A percentile compares a stretch with the other conserved stretches of the same genome.
Conservation (phyloP, 2,797 vertebrate genomes). For the Danio choprae region DNA sequence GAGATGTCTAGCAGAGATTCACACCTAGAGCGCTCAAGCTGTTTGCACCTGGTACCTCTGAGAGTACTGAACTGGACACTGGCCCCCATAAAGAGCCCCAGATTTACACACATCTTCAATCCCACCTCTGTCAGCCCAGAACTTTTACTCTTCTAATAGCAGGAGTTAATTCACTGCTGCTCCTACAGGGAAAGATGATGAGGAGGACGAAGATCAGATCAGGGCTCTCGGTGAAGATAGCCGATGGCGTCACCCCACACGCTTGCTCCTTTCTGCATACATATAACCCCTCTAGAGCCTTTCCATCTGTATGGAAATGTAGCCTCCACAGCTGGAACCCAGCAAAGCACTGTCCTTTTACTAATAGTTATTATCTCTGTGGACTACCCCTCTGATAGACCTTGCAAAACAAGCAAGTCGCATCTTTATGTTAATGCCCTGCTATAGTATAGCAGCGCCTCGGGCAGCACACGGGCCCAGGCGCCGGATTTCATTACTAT, state of each 20-base stretch:
- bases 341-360: conserved; percentile 95
- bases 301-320: conserved; percentile 99
- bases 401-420: conserved; percentile 80
- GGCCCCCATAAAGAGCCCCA: conserved; percentile 65
- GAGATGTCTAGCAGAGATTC: conserved; percentile 71
- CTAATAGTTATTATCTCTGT: conserved; percentile 99
- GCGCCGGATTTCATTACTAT: conserved; percentile 84
- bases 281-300: conserved; percentile 97
- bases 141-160: conserved; percentile 21
- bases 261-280: conserved; percentile 72
- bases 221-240: conserved; percentile 53
- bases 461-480: conserved; percentile 73
- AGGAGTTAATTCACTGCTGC: conserved; percentile 32
- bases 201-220: conserved; percentile 49
- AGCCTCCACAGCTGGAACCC: conserved; percentile 96
- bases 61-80: conserved; percentile 71
- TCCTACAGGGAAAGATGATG: conserved; percentile 41
- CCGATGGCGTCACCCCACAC: conserved; percentile 68
- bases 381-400: conserved; percentile 85
- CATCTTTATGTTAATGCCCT: conserved; percentile 85
- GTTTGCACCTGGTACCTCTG: conserved; percentile 73
- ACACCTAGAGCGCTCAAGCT: conserved; percentile 52
- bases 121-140: conserved; percentile 3
- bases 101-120: conserved; percentile 40
- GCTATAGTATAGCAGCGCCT: conserved; percentile 73